Evolutionary conservation across 1,140 invertebrate genomes (phyloP), one percentile per base, ranked within the genome.

Genomic region (Drosophila pseudoananassae): DNA sequence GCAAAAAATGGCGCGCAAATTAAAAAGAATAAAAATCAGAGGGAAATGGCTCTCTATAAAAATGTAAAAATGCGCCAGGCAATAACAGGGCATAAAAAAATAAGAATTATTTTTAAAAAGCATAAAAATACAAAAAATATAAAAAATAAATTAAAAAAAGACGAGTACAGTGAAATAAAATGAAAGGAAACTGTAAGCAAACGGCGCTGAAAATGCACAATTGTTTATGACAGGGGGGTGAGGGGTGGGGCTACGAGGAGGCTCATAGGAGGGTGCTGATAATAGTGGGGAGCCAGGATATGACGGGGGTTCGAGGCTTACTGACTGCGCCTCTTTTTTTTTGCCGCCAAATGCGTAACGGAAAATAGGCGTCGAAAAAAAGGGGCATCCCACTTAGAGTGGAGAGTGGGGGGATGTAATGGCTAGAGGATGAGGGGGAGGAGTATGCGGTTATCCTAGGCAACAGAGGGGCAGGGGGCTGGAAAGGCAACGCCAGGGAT

Each of bases 131-230:
- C 64, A 66, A 83, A 75, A 70, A 66, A 38, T 52, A 45, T 57
- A 40, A 53, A 4, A 49, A 47, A 75, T 40, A 27, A 51, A 55
- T n/a, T n/a, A 49, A 5, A 61, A 55, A 51, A 51, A 33, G 29
- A 12, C 15, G 27, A 15, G 58, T 63, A 38, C 72, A 75, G 53
- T 76, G 33, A 56, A 33, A 15, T 54, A 27, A 53, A 72, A 72
- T 53, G 71, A 72, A 65, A 81, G 40, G 65, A 85, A 84, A 84
- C 65, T 81, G 82, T 87, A 85, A 85, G 81, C 77, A 85, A 85
- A 85, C 82, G 82, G 69, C 70, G 82, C 78, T 85, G 82, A 85
- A 85, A 85, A 85, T 85, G 82, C 82, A 74, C 82, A 87, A 85
- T 87, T 85, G 82, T 85, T 85, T 85, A 85, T 84, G 74, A 73